phyloP scores from a whole-genome alignment of 2,888 invertebrate genomes.

The Steinernema carpocapsae region DNA sequence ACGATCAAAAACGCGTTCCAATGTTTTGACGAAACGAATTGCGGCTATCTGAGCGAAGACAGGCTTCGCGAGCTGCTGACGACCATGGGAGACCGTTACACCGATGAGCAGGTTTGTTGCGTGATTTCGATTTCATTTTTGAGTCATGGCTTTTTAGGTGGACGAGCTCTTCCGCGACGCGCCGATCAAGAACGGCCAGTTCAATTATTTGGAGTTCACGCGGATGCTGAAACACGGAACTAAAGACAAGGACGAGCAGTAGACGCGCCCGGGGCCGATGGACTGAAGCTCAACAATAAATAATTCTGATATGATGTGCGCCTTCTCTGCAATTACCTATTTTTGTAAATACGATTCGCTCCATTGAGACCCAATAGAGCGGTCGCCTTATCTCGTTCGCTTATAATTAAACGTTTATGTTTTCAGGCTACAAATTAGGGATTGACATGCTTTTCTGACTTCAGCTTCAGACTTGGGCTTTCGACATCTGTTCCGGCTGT shows the following conservation, averaged over 20 bases:
- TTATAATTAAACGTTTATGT: neutral
- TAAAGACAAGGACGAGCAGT: slow-evolving; percentile 98
- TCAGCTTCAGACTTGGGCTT: too few relatives aligned
- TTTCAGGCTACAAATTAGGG: too few relatives aligned
- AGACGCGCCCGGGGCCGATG: too few relatives aligned
- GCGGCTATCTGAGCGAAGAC: slow-evolving; percentile 78
- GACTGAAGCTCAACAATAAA: neutral
- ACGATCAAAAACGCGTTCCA: slow-evolving; percentile 98
- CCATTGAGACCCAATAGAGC: neutral
- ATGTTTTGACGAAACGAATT: slow-evolving; percentile 96
- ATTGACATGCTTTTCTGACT: too few relatives aligned
- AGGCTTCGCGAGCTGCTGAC: slow-evolving; percentile 90
- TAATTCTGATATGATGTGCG: neutral
- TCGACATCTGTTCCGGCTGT: too few relatives aligned
- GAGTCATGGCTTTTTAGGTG: slow-evolving; percentile 71
- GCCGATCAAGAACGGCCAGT: slow-evolving; percentile 88
- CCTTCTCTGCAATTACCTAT: slow-evolving; percentile 1
- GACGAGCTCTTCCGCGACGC: slow-evolving; percentile 99
- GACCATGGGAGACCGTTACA: slow-evolving; percentile 77
- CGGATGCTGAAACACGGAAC: slow-evolving; percentile 98
- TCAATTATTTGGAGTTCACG: slow-evolving; percentile 97
- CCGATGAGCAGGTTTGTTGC: slow-evolving; percentile 63
- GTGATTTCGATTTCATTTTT: neutral
- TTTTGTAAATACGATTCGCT: slow-evolving; percentile 23
- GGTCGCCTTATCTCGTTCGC: neutral